These are phyloP conservation scores for Oncorhynchus kisutch DNA, from an alignment of 2,113 vertebrate species.

Conservation along the genomic window DNA sequence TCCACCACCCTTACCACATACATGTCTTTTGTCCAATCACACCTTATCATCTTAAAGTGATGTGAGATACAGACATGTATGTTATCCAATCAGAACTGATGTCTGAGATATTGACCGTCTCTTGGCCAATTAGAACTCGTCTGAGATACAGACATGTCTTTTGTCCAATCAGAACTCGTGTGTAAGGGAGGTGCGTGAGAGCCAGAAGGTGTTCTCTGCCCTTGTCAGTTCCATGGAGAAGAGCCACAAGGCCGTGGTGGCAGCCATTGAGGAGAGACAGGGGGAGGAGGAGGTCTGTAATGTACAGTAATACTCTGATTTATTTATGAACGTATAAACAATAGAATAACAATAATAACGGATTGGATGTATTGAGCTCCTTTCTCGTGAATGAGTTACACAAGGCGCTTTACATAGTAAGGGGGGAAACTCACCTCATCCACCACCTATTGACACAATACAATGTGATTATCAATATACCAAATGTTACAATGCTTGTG, in stretches of 20 bases:
- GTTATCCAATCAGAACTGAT: constrained; percentile 57
- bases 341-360: too few species aligned
- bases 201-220: constrained; percentile 69
- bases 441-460: too few species aligned
- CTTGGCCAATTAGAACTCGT: constrained; percentile 60
- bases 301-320: too few species aligned
- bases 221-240: constrained; percentile 68
- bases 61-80: background rate
- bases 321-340: too few species aligned
- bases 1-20: background rate
- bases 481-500: too few species aligned
- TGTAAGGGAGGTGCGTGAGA: constrained; percentile 71
- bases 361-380: too few species aligned
- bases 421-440: too few species aligned
- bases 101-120: constrained; percentile 41
- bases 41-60: background rate
- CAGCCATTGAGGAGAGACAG: constrained; percentile 64
- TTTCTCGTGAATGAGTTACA: too few species aligned
- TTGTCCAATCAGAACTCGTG: constrained; percentile 64
- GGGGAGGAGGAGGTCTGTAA: constrained; percentile 52
- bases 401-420: too few species aligned
- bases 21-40: background rate
- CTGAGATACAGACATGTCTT: constrained; percentile 28
- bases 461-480: too few species aligned
- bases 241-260: constrained; percentile 66